Conservation (phyloP, 2,797 vertebrate species). For the Lepus townsendii region DNA sequence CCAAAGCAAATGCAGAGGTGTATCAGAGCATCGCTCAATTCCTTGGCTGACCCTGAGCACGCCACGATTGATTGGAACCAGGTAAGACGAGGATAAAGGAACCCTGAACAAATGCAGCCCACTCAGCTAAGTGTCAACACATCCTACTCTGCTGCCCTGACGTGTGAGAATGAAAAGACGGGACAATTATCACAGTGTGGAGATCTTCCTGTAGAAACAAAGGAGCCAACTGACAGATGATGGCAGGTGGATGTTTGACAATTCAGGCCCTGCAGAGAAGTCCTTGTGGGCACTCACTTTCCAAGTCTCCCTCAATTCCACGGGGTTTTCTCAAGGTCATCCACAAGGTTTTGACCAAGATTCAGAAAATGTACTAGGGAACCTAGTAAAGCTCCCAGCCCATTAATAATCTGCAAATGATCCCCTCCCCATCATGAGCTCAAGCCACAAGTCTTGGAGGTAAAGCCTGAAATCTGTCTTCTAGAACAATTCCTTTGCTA, state of each 20-base stretch:
- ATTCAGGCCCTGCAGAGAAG: background rate
- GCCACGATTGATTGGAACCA: background rate
- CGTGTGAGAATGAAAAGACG: background rate
- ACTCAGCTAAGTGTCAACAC: background rate
- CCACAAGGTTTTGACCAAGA: slow-evolving; percentile 36
- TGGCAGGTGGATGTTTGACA: background rate
- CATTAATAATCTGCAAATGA: slow-evolving; percentile 44
- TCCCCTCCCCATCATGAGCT: background rate
- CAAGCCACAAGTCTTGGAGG: background rate
- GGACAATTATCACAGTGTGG: rapidly evolving
- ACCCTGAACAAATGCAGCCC: background rate
- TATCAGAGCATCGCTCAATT: background rate
- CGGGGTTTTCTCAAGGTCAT: background rate
- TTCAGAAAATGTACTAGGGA: slow-evolving; percentile 50
- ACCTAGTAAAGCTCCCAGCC: slow-evolving; percentile 53
- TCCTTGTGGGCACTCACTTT: background rate
- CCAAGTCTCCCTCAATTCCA: background rate
- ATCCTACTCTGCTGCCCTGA: background rate
- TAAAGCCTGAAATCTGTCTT: slow-evolving; percentile 21
- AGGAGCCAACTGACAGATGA: rapidly evolving
- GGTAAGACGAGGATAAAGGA: background rate
- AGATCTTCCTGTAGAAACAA: background rate
- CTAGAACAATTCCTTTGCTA: slow-evolving; percentile 6
- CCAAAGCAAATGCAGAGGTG: background rate
- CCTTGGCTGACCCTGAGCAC: no score